Conservation (phyloP, 2,888 invertebrate species). For the Acanthopleura granulata region DNA sequence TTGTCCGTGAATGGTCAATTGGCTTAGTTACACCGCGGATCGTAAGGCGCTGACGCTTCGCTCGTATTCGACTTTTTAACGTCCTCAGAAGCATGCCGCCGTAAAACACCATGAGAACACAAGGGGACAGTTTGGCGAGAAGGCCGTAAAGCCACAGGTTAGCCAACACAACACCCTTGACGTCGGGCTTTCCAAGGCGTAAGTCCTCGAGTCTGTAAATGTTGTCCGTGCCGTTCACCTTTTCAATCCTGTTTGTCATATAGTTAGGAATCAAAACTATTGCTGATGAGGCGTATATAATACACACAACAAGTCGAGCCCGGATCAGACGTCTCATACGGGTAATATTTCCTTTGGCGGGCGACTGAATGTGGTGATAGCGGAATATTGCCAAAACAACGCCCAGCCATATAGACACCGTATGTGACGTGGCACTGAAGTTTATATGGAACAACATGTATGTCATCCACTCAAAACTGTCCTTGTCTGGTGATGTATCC, state of each 20-base stretch:
- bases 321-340: conserved; percentile 80
- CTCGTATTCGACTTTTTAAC: conserved; percentile 41
- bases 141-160: conserved; percentile 94
- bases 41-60: conserved; percentile 35
- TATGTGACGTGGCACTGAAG: conserved; percentile 88
- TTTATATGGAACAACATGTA: conserved; percentile 82
- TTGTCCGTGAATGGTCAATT: conserved; percentile 77
- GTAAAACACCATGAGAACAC: conserved; percentile 83
- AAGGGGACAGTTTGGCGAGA: conserved; percentile 91
- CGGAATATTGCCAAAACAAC: conserved; percentile 93
- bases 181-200: conserved; percentile 39
- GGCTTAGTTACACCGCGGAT: conserved; percentile 6
- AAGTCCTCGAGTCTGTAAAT: conserved; percentile 44
- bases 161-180: conserved; percentile 45
- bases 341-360: conserved; percentile 78
- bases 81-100: conserved; percentile 66
- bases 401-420: conserved; percentile 93
- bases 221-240: neutral
- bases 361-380: conserved; percentile 78
- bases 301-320: conserved; percentile 81
- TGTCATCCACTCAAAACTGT: conserved; percentile 67
- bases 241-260: conserved; percentile 80
- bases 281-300: conserved; percentile 87
- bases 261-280: conserved; percentile 88
- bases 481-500: conserved; percentile 44